A percentile compares a stretch with the other conserved stretches of the same genome.
These are phyloP conservation scores for Corvus hawaiiensis DNA, from an alignment of 2,113 vertebrate species.

Conservation along the genomic window DNA sequence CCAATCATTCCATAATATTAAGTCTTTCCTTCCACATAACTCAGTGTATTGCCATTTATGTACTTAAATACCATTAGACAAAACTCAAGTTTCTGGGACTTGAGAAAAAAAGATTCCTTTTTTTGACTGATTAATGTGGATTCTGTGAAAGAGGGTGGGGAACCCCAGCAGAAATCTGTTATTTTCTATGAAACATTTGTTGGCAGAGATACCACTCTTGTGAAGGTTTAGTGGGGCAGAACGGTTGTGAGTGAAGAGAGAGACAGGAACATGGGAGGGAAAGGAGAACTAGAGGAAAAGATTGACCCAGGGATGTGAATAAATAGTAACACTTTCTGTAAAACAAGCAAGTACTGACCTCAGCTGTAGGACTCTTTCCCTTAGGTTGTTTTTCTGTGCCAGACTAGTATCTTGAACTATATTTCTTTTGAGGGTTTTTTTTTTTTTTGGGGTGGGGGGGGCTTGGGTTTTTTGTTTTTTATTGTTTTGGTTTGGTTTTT, in stretches of 20 bases:
- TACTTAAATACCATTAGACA: neutral
- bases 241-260: neutral
- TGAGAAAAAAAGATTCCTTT: neutral
- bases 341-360: neutral
- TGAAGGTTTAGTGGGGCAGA: neutral
- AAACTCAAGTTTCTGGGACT: neutral
- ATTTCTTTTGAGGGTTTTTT: neutral
- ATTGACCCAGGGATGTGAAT: neutral
- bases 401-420: neutral
- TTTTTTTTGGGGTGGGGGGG: no score
- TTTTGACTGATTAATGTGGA: neutral
- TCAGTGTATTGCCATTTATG: constrained; percentile 17
- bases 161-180: neutral
- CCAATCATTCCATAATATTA: neutral
- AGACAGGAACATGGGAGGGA: neutral
- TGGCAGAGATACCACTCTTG: neutral
- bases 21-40: neutral
- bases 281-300: neutral
- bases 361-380: neutral
- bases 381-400: neutral
- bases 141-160: neutral
- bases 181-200: neutral
- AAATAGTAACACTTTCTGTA: neutral
- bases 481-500: neutral
- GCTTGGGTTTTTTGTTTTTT: neutral